Percentiles rank a stretch among this genome's conserved stretches.
These are phyloP conservation scores for Hypsopygia costalis DNA, from an alignment of 2,888 invertebrate species.

Conservation along the genomic window DNA sequence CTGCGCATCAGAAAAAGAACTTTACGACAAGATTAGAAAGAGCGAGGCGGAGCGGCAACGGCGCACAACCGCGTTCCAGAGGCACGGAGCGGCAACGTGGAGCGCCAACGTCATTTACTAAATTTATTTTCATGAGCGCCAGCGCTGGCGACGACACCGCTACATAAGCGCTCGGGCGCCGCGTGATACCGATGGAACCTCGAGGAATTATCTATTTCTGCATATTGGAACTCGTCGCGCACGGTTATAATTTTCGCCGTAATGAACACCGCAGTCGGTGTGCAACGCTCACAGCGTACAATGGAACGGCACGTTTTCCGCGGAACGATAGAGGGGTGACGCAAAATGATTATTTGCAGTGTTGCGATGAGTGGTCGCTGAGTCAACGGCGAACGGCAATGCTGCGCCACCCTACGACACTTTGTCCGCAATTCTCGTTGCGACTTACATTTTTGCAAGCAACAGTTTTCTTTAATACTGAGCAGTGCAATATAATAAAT, in stretches of 20 bases:
- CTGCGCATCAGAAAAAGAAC: slow-evolving; percentile 80
- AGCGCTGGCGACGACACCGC: slow-evolving; percentile 72
- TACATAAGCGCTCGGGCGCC: slow-evolving; percentile 47
- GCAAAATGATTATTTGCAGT: slow-evolving; percentile 78
- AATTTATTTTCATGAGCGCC: slow-evolving; percentile 80
- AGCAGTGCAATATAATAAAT: slow-evolving; percentile 8
- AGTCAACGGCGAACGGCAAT: slow-evolving; percentile 55
- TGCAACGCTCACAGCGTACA: slow-evolving; percentile 45
- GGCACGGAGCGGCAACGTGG: slow-evolving; percentile 69
- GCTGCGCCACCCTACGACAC: slow-evolving; percentile 20
- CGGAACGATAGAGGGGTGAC: slow-evolving; percentile 72
- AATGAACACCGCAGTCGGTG: slow-evolving; percentile 29
- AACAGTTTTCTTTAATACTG: slow-evolving; percentile 15
- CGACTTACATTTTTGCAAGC: slow-evolving; percentile 15
- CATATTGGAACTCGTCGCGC: slow-evolving; percentile 48
- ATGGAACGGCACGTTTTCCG: slow-evolving; percentile 63
- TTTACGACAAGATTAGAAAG: slow-evolving; percentile 81
- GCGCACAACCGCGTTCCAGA: slow-evolving; percentile 74
- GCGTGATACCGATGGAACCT: slow-evolving; percentile 54
- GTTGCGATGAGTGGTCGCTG: slow-evolving; percentile 74
- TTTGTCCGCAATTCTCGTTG: slow-evolving; percentile 31
- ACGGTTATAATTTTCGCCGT: slow-evolving; percentile 46
- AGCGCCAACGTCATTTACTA: slow-evolving; percentile 77
- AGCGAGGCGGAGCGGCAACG: slow-evolving; percentile 74
- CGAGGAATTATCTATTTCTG: slow-evolving; percentile 62